Percentiles rank a stretch among this genome's conserved stretches.
phyloP scores from a whole-genome alignment of 2,888 invertebrate species.

The Mantis religiosa region DNA sequence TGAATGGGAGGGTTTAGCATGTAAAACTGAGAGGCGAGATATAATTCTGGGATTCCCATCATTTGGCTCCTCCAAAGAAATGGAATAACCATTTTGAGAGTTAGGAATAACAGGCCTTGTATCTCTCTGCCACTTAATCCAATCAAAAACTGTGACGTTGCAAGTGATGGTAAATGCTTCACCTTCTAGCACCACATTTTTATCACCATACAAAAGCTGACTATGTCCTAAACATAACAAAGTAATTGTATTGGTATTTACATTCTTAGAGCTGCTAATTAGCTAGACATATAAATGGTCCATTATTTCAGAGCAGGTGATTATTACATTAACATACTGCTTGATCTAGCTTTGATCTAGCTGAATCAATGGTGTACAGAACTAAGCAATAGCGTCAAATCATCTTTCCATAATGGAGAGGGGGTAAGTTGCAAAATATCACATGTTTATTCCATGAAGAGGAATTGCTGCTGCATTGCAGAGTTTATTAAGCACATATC shows the following conservation, averaged over 20 bases:
- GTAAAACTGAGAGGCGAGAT: constrained; percentile 28
- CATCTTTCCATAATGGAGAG: no score
- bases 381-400: no score
- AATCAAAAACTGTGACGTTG: constrained; percentile 32
- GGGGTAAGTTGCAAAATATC: no score
- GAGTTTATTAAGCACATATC: no score
- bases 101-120: constrained; percentile 25
- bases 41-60: constrained; percentile 18
- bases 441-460: no score
- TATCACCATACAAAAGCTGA: constrained; percentile 30
- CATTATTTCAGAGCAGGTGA: no score
- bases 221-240: neutral
- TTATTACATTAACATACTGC: no score
- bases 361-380: no score
- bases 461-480: no score
- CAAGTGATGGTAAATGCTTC: constrained; percentile 35
- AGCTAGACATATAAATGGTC: no score
- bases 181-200: constrained; percentile 33
- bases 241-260: neutral
- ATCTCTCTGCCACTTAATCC: constrained; percentile 35
- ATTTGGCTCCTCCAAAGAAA: neutral
- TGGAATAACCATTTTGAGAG: constrained; percentile 8
- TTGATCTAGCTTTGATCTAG: no score
- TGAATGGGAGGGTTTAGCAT: constrained; percentile 32
- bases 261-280: no score